Evolutionary conservation across 2,113 vertebrate species (phyloP).

Genomic region (Antennarius striatus): DNA sequence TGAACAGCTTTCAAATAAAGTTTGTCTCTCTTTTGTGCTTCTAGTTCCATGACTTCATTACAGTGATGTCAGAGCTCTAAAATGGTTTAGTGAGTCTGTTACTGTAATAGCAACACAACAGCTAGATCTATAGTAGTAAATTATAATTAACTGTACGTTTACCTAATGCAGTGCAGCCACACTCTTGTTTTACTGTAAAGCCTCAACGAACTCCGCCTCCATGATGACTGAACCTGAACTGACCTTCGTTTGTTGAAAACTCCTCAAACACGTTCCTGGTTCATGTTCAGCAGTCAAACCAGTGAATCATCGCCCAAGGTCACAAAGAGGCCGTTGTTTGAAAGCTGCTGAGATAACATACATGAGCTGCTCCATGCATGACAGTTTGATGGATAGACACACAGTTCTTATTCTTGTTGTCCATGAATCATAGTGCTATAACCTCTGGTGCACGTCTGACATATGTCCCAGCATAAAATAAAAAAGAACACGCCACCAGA

Average conservation of each 20-base stretch:
- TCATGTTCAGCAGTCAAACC: too few species aligned
- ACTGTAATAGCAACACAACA: background rate
- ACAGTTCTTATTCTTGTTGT: slow-evolving; percentile 14
- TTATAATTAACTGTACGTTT: background rate
- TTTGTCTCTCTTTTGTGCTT: background rate
- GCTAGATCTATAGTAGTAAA: background rate
- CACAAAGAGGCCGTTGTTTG: background rate
- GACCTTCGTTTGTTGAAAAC: background rate
- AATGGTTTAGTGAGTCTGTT: background rate
- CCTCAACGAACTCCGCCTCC: background rate
- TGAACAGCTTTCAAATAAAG: background rate
- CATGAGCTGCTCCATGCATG: background rate
- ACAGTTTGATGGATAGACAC: slow-evolving; percentile 9
- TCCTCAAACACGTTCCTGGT: background rate
- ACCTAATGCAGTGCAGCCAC: too few species aligned
- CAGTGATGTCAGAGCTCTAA: background rate
- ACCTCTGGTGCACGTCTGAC: slow-evolving; percentile 2
- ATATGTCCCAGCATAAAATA: slow-evolving; percentile 1
- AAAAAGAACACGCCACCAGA: slow-evolving; percentile 10
- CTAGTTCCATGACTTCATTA: background rate
- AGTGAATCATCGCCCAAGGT: background rate
- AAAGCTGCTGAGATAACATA: background rate
- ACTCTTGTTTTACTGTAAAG: too few species aligned
- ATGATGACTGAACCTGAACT: background rate
- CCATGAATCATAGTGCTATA: slow-evolving; percentile 17